phyloP scores from a whole-genome alignment of 2,113 vertebrate genomes.

The sheep (Ovis aries) region DNA sequence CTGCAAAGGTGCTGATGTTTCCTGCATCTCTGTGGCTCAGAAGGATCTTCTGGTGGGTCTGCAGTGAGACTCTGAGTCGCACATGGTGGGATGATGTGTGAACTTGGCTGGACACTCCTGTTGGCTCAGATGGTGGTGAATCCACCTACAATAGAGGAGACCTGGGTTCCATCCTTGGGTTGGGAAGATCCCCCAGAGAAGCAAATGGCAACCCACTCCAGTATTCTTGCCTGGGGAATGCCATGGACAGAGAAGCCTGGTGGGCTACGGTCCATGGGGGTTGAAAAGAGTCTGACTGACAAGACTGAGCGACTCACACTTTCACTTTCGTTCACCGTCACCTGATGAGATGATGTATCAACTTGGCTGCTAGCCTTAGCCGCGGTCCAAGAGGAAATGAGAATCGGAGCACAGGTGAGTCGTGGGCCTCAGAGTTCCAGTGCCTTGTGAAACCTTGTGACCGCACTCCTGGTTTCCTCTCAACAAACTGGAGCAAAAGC shows the following conservation, averaged over 20 bases:
- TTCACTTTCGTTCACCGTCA: rapidly evolving
- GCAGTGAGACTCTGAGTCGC: rapidly evolving
- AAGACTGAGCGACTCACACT: not conserved
- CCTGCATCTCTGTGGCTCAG: too few relatives aligned
- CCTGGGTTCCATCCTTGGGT: not conserved
- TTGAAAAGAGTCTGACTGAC: not conserved
- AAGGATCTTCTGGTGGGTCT: not conserved
- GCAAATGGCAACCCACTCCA: not conserved
- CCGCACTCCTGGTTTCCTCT: not conserved
- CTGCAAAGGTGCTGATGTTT: rapidly evolving
- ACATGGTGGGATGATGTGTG: too few relatives aligned
- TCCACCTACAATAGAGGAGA: not conserved
- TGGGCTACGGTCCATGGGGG: not conserved
- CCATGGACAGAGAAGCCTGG: not conserved
- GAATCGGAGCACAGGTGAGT: too few relatives aligned
- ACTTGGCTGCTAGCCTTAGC: not conserved
- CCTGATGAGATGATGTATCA: too few relatives aligned
- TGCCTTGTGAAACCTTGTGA: too few relatives aligned
- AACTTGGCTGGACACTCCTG: not conserved
- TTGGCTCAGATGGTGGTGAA: not conserved
- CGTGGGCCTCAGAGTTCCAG: not conserved
- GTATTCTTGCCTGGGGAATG: not conserved
- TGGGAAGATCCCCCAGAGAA: not conserved
- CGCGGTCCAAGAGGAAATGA: not conserved
- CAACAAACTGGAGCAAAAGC: not conserved